Conservation (phyloP, 2,888 invertebrate genomes). For the Augiades crinisus region DNA sequence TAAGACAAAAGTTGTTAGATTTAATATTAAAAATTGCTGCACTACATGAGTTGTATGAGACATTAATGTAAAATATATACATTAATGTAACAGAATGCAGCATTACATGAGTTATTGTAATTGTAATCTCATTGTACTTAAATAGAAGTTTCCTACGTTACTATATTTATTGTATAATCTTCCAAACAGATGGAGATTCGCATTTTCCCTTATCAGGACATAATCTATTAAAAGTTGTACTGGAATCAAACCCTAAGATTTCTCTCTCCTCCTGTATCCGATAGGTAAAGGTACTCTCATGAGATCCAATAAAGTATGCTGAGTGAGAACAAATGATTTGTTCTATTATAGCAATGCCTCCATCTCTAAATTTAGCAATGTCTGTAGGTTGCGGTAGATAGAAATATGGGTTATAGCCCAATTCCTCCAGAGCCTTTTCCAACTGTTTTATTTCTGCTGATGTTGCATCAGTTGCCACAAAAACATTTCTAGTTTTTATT, state of each 20-base stretch:
- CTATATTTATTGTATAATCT: conserved; percentile 77
- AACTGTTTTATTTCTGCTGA: conserved; percentile 76
- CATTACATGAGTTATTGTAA: too few species aligned
- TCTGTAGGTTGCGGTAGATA: conserved; percentile 60
- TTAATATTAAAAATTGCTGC: too few species aligned
- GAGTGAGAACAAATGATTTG: conserved; percentile 97
- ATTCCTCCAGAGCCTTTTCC: conserved; percentile 56
- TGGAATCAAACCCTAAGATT: conserved; percentile 91
- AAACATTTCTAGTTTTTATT: conserved; percentile 76
- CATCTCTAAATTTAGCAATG: conserved; percentile 84
- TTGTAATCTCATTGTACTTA: too few species aligned
- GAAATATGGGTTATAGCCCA: conserved; percentile 51
- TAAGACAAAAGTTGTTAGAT: too few species aligned
- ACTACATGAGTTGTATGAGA: too few species aligned
- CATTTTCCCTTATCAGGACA: conserved; percentile 85
- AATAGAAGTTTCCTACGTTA: too few species aligned
- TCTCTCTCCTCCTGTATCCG: conserved; percentile 99
- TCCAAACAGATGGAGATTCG: conserved; percentile 90
- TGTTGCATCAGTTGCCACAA: conserved; percentile 93
- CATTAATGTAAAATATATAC: too few species aligned
- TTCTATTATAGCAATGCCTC: conserved; percentile 95
- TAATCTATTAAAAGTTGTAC: conserved; percentile 93
- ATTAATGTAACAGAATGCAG: too few species aligned
- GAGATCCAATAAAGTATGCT: conserved; percentile 93
- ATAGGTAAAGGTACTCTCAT: conserved; percentile 97